Evolutionary conservation across 92 coral and sea anemone species (phyloP).

Genomic region (Porites rus): DNA sequence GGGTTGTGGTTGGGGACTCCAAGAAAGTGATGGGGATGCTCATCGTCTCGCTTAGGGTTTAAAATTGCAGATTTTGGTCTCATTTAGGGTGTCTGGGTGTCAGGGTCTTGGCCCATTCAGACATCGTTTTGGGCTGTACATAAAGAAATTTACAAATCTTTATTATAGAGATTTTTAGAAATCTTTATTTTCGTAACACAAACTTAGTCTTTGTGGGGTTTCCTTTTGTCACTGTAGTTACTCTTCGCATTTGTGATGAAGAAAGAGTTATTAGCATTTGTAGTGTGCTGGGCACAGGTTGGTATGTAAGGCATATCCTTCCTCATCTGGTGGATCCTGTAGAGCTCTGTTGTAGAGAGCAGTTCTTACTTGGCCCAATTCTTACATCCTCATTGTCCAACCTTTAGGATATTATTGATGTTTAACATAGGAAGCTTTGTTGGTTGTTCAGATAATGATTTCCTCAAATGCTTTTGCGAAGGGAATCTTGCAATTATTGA

Average conservation of each 20-base stretch:
- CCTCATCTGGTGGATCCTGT: neutral
- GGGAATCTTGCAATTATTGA: conserved; percentile 1
- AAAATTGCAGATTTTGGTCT: no score
- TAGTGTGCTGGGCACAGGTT: neutral
- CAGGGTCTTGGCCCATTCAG: no score
- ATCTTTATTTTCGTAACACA: no score
- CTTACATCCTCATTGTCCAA: conserved; percentile 14
- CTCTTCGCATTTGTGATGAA: neutral
- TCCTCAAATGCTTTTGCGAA: conserved; percentile 15
- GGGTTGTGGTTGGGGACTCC: no score
- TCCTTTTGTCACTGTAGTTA: no score
- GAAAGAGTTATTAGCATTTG: neutral
- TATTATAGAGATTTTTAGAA: no score
- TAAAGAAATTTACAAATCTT: no score
- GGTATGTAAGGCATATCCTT: neutral
- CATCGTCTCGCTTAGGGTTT: no score
- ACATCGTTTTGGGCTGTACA: no score
- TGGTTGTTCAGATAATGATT: conserved; percentile 12
- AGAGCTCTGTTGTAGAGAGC: neutral
- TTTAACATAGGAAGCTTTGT: conserved; percentile 34
- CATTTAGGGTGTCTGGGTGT: no score
- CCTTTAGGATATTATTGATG: conserved; percentile 10
- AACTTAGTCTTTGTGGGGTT: no score
- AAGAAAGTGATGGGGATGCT: no score
- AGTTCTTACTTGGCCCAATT: neutral